A percentile compares a stretch with the other conserved stretches of the same genome.
Evolutionary conservation across 1,140 invertebrate species (phyloP).

Genomic region (Leptinotarsa lineolata): DNA sequence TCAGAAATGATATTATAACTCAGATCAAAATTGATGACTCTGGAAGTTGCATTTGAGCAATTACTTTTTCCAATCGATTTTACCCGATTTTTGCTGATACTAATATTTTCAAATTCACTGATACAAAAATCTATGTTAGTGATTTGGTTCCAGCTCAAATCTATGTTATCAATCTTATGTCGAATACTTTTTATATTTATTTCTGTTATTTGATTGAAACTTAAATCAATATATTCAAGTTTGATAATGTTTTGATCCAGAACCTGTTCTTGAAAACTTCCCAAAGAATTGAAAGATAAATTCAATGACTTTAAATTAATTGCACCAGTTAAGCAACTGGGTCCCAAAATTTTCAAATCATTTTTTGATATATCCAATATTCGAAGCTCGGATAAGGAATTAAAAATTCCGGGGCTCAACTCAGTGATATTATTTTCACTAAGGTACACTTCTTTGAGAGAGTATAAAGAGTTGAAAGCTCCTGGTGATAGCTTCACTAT

Average conservation of each 20-base stretch:
- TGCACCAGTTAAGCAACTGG: not conserved
- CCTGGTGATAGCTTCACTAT: not conserved
- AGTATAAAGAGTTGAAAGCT: not conserved
- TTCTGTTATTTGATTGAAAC: not conserved
- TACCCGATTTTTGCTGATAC: not conserved
- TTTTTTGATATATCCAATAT: not conserved
- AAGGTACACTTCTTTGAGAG: not conserved
- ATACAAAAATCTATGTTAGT: slow-evolving; percentile 8
- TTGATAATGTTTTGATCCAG: not conserved
- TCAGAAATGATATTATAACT: not conserved
- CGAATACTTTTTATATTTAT: not conserved
- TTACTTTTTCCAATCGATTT: not conserved
- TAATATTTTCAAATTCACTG: not conserved
- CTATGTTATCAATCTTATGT: not conserved
- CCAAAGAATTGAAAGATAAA: not conserved
- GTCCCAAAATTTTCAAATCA: not conserved
- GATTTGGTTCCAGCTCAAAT: not conserved
- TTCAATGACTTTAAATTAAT: not conserved
- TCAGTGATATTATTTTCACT: not conserved
- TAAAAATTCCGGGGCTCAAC: not conserved
- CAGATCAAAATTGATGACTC: not conserved
- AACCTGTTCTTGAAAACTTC: not conserved
- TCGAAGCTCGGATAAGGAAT: not conserved
- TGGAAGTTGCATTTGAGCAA: not conserved
- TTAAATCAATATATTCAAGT: not conserved